phyloP scores from a whole-genome alignment of 2,888 invertebrate genomes.

The Agriotes lineatus region DNA sequence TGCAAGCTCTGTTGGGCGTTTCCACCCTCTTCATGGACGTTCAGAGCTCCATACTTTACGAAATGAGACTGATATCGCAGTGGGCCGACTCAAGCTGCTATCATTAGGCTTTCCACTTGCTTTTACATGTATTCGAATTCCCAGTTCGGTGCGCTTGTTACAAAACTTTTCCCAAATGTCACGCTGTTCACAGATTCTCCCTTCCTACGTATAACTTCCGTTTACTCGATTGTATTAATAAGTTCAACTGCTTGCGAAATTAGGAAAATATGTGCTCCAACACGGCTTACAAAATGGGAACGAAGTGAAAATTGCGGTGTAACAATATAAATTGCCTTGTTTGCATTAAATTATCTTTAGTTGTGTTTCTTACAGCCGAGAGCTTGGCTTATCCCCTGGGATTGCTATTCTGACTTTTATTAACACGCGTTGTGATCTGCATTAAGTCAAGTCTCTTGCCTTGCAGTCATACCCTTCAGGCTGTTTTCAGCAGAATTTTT shows the following conservation, averaged over 20 bases:
- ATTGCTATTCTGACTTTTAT: no score
- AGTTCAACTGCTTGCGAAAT: slow-evolving; percentile 23
- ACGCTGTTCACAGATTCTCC: slow-evolving; percentile 3
- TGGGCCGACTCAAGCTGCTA: slow-evolving; percentile 4
- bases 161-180: slow-evolving; percentile 10
- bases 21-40: not conserved
- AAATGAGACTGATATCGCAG: slow-evolving; percentile 12
- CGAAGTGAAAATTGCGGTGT: no score
- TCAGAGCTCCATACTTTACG: not conserved
- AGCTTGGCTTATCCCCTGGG: no score
- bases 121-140: slow-evolving; percentile 16
- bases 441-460: no score
- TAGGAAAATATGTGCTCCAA: slow-evolving; percentile 15
- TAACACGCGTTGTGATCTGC: no score
- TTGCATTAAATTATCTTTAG: no score
- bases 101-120: slow-evolving; percentile 16
- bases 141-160: slow-evolving; percentile 4
- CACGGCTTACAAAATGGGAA: no score
- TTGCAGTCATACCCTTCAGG: no score
- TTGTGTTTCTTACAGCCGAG: no score
- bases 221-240: slow-evolving; percentile 17
- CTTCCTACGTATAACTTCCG: not conserved
- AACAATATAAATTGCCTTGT: no score
- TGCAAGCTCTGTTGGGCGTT: not conserved
- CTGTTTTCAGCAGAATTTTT: no score